Conservation (phyloP, 2,888 invertebrate species). For the Callosobruchus maculatus region DNA sequence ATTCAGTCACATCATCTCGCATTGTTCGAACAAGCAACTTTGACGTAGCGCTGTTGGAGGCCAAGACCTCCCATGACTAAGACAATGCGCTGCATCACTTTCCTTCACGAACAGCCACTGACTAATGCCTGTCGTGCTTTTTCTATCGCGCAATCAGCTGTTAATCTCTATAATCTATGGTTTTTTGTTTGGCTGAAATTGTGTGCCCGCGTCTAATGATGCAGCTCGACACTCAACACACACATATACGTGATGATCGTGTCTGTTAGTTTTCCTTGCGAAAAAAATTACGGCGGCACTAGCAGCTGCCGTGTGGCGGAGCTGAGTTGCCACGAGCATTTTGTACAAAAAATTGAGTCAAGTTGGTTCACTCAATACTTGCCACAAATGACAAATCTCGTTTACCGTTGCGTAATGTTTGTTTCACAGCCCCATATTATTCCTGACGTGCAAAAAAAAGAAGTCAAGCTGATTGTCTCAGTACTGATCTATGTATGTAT, state of each 20-base stretch:
- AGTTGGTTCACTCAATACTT: too few species aligned
- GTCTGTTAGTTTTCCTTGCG: background rate
- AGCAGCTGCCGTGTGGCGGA: background rate
- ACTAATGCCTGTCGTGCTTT: background rate
- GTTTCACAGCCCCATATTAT: too few species aligned
- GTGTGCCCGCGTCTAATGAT: background rate
- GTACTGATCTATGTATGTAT: too few species aligned
- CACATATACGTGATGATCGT: background rate
- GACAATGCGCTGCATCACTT: background rate
- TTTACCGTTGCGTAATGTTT: too few species aligned
- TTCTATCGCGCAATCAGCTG: background rate
- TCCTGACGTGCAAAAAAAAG: too few species aligned
- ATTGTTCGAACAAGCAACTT: too few species aligned
- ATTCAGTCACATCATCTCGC: too few species aligned
- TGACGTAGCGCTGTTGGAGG: background rate
- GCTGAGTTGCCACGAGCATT: background rate
- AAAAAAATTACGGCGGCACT: background rate
- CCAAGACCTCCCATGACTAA: background rate
- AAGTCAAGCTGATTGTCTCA: too few species aligned
- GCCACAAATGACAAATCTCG: too few species aligned
- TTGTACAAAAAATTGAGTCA: too few species aligned
- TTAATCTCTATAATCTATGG: background rate
- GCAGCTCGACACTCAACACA: background rate
- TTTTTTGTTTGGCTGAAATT: background rate
- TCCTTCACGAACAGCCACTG: background rate